Evolutionary conservation across 1,140 invertebrate species (phyloP), one percentile per base, ranked within the genome.

Genomic region (Watersipora subatra): DNA sequence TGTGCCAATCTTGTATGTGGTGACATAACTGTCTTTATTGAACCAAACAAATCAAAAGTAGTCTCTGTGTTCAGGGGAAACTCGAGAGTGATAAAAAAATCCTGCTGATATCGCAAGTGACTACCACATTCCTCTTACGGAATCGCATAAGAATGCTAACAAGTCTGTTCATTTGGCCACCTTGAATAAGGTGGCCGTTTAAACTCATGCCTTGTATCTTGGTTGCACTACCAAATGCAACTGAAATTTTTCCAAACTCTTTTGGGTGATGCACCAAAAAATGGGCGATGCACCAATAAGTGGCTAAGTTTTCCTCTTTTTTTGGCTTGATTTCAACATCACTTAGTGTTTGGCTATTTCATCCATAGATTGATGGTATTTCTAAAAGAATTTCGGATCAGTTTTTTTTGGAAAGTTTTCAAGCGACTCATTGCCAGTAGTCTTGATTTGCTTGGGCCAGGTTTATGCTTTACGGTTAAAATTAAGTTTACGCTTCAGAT

Each of bases 1-100:
- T 71, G 70, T 0, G 69, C 69, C 64, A 68, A 71, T 71, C 17
- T 66, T 58, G 61, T 65, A 69, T 24, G 68, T 65, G 17, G 61
- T 27, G 1, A 65, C 27, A 17, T 63, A 0, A 12, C 34, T 55
- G 20, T 57, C 22, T 58, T 27, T 12, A 2, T 67, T 2, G 62
- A 57, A 65, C 67, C 67, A 64, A 15, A 68, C 29, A 25, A 66
- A 68, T 2, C 61, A 0, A 1, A 68, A 57, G 34, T 24, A 46
- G 2, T 66, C 29, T 26, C 62, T 19, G 34, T 66, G 55, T 34
- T 28, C 29, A 12, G 57, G 57, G 3, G n/a, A 20, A 17, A 62
- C 62, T n/a, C 26, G 25, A 27, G 66, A 66, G 1, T 22, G 26
- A 27, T 68, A 56, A 26, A 64, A n/a, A 66, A 57, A 68, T 68